Evolutionary conservation across 92 coral and sea anemone genomes (phyloP), one percentile per base, ranked within the genome.

Genomic region (Virgularia gustaviana): DNA sequence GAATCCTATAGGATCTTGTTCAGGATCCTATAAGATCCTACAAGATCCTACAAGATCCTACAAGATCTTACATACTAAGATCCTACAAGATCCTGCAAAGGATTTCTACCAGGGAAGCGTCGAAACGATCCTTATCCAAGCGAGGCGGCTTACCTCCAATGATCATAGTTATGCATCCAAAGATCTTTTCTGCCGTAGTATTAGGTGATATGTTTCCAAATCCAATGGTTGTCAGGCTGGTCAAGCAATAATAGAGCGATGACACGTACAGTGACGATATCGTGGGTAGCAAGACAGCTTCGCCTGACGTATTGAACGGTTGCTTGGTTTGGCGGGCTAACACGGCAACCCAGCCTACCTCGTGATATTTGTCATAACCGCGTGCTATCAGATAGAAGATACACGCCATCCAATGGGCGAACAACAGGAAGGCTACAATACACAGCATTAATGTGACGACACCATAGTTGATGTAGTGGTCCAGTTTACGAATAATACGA

Each of bases 361-460:
- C 68, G 6, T 57, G 83, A 23, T 72, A 84, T 0, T 78, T 32
- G 55, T 92, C 98, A 72, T 89, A 89, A 0, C 66, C 18, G 12
- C 58, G 62, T 3, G 96, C 96, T 22, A 92, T 89, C 31, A 89
- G 44, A 59, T 89, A 92, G 70, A 90, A 92, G 31, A 85, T 60
- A 57, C 98, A 92, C 0, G 98, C 98, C 96, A 92, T 84, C 88
- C 91, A 85, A 42, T 92, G 98, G 15, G 98, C 98, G 9, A 85
- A 96, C 20, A 92, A 78, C 24, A 96, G 87, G 83, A 92, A 92
- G 0, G 78, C 63, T 57, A 92, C 59, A 86, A 89, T 81, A 8
- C 88, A 88, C 23, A 92, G 95, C 57, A 89, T 86, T 73, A 92
- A 86, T 18, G 98, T 92, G 2, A 96, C 87, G 4, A 96, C 91